Evolutionary conservation across 2,888 invertebrate species (phyloP), one percentile per base, ranked within the genome.

Genomic region (Netelia inedita): DNA sequence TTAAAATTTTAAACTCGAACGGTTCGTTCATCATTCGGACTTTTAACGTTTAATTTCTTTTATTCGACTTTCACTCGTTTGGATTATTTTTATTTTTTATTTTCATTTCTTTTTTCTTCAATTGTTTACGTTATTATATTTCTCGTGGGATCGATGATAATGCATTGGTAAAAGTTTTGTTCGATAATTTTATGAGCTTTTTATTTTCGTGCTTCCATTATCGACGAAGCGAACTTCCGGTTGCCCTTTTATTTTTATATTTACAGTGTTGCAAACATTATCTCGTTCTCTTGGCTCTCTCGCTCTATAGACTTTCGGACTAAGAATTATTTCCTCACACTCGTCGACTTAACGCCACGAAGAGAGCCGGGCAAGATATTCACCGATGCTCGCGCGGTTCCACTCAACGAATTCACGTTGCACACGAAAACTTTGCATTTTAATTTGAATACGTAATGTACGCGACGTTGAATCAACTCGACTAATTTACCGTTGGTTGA

Each of bases 201-300:
- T 50, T 50, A 50, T 14, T 3, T 19, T 55, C 55, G n/a, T 16
- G 1, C 19, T 86, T 85, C 87, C 66, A 75, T 86, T 85, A 85
- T 83, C 79, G 85, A 71, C 87, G 85, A 85, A 71, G 85, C 85
- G 72, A 83, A 85, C 79, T 87, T 87, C 87, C 87, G 87, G 80
- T 86, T 72, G 59, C 61, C 43, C 50, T 72, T 75, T 80, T 61
- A n/a, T n/a, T n/a, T n/a, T n/a, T n/a, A n/a, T n/a, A n/a, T n/a
- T n/a, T n/a, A n/a, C n/a, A n/a, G n/a, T n/a, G n/a, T 80, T 83
- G 79, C 75, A 75, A 83, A 83, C 61, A 72, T 73, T 28, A 72
- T 72, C 78, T 78, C 46, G 21, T 35, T 63, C 28, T 65, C 21
- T 35, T 23, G 5, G 16, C 28, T 41, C 55, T 43, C 55, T 66